Percentiles rank a stretch among this genome's conserved stretches.
phyloP scores from a whole-genome alignment of 2,113 vertebrate species.

The Nipponia nippon region DNA sequence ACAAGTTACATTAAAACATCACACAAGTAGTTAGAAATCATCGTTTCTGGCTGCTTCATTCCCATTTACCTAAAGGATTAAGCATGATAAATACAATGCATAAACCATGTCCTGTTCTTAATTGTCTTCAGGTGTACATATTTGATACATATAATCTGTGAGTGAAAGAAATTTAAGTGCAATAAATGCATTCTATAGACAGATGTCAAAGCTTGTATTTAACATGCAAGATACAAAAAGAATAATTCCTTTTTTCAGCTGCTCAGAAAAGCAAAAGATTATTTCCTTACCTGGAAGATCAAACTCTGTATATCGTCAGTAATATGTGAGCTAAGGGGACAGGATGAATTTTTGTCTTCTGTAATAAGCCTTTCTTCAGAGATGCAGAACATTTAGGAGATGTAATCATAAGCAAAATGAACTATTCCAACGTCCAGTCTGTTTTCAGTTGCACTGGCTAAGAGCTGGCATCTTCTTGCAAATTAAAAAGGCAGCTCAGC shows the following conservation, averaged over 20 bases:
- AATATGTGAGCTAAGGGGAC: background rate
- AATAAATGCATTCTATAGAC: background rate
- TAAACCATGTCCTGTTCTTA: background rate
- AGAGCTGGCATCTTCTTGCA: slow-evolving; percentile 57
- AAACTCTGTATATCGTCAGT: slow-evolving; percentile 31
- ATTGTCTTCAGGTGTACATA: background rate
- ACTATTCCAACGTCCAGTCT: slow-evolving; percentile 70
- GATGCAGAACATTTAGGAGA: background rate
- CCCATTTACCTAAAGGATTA: background rate
- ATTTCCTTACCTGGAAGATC: slow-evolving; percentile 71
- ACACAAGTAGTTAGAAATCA: background rate
- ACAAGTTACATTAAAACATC: slow-evolving; percentile 6
- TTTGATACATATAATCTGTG: background rate
- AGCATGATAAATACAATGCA: background rate
- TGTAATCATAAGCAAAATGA: slow-evolving; percentile 36
- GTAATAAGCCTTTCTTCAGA: slow-evolving; percentile 35
- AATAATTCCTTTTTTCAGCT: background rate
- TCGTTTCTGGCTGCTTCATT: background rate
- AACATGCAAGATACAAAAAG: background rate
- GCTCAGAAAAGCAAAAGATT: slow-evolving; percentile 7
- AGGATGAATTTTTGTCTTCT: slow-evolving; percentile 29
- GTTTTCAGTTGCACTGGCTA: slow-evolving; percentile 47
- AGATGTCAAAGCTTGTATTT: background rate
- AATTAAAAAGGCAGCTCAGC: slow-evolving; percentile 61
- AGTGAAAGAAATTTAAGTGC: background rate